A percentile compares a stretch with the other conserved stretches of the same genome.
Conservation (phyloP, 2,888 invertebrate species). For the Ectemnius lituratus region DNA sequence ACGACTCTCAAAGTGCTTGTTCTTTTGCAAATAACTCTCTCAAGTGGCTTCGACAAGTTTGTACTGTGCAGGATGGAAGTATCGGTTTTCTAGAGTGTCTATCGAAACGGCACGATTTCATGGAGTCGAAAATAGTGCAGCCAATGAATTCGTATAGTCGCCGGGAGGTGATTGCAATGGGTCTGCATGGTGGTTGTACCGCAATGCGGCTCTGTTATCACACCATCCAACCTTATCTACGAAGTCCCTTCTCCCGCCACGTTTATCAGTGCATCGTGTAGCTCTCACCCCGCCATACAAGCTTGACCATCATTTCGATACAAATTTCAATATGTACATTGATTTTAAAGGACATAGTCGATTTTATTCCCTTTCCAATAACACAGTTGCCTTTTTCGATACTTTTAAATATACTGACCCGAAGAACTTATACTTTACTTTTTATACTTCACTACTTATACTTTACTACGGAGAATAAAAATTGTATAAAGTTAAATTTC, state of each 20-base stretch:
- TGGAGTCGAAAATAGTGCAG: conserved; percentile 28
- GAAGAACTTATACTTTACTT: too few species aligned
- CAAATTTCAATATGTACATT: neutral
- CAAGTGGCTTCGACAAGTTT: too few species aligned
- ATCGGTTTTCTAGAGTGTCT: too few species aligned
- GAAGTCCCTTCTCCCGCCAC: conserved; percentile 18
- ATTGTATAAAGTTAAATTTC: too few species aligned
- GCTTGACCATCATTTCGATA: conserved; percentile 5
- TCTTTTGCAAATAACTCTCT: too few species aligned
- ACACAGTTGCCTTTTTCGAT: too few species aligned
- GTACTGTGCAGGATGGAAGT: too few species aligned
- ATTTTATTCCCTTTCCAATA: too few species aligned
- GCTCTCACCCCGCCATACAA: conserved; percentile 13
- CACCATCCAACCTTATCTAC: conserved; percentile 59
- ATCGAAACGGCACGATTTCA: neutral
- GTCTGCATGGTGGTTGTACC: conserved; percentile 66
- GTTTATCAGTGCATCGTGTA: conserved; percentile 11
- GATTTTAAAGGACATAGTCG: neutral
- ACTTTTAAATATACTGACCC: too few species aligned
- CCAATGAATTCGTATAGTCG: conserved; percentile 46
- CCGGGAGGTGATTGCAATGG: conserved; percentile 45
- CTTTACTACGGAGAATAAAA: too few species aligned
- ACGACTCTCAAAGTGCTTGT: too few species aligned
- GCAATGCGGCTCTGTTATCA: conserved; percentile 75
- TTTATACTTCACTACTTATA: too few species aligned